phyloP scores from a whole-genome alignment of 2,888 invertebrate genomes.

The Lasiommata megera region DNA sequence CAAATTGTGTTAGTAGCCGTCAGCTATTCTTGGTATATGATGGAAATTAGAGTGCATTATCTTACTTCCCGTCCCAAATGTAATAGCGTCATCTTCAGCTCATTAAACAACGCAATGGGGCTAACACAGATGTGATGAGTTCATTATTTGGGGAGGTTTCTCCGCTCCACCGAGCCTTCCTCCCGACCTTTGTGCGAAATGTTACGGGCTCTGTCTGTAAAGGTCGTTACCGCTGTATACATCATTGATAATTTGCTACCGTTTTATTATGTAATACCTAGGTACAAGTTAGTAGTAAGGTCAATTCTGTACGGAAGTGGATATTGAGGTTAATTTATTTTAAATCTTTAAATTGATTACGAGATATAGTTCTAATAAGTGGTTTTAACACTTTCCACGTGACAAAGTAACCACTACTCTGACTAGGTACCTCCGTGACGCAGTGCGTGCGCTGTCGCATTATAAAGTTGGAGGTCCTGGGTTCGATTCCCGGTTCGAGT shows the following conservation, averaged over 20 bases:
- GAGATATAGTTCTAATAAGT: too few relatives aligned
- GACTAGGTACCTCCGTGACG: too few relatives aligned
- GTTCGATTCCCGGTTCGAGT: too few relatives aligned
- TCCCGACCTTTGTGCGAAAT: slow-evolving; percentile 24
- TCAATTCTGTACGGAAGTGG: too few relatives aligned
- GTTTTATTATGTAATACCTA: background rate
- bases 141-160: slow-evolving; percentile 19
- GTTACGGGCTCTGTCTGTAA: slow-evolving; percentile 28
- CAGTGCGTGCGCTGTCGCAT: too few relatives aligned
- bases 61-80: slow-evolving; percentile 2
- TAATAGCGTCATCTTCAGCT: slow-evolving; percentile 9
- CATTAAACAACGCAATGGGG: slow-evolving; percentile 41
- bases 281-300: too few relatives aligned
- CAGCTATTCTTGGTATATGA: background rate
- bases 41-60: background rate
- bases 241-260: background rate
- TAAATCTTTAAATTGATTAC: too few relatives aligned
- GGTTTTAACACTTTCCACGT: too few relatives aligned
- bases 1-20: too few relatives aligned
- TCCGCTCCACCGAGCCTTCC: slow-evolving; percentile 6
- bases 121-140: slow-evolving; percentile 37
- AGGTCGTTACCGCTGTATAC: slow-evolving; percentile 30
- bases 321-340: too few relatives aligned
- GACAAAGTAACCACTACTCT: too few relatives aligned
- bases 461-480: too few relatives aligned